phyloP scores from a whole-genome alignment of 2,797 vertebrate species.

The Chrosomus eos region DNA sequence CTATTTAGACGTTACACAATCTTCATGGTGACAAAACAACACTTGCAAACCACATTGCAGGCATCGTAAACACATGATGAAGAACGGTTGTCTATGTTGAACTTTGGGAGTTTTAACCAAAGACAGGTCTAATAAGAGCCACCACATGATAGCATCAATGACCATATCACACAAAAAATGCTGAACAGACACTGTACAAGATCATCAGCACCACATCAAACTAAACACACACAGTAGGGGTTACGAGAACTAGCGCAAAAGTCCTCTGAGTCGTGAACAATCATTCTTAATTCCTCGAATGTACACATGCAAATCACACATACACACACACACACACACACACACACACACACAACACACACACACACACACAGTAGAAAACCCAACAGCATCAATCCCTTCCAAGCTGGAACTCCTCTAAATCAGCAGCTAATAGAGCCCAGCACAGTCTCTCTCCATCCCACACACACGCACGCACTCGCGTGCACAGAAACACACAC shows the following conservation, averaged over 20 bases:
- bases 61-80: neutral
- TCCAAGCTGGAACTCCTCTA: slow-evolving; percentile 31
- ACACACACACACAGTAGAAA: slow-evolving; percentile 15
- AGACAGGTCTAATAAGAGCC: neutral
- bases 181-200: neutral
- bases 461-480: slow-evolving; percentile 42
- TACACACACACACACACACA: slow-evolving; percentile 24
- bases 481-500: slow-evolving; percentile 41
- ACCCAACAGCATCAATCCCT: slow-evolving; percentile 13
- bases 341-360: slow-evolving; percentile 17
- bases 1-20: slow-evolving; percentile 12
- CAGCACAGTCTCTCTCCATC: slow-evolving; percentile 26
- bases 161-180: neutral
- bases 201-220: neutral
- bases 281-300: slow-evolving; percentile 12
- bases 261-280: neutral
- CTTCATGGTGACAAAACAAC: slow-evolving; percentile 19
- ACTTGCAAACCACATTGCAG: neutral
- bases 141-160: neutral
- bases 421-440: slow-evolving; percentile 33
- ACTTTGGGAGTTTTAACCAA: neutral
- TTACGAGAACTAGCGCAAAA: neutral
- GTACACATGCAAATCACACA: slow-evolving; percentile 29
- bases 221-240: neutral
- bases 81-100: neutral